A percentile compares a stretch with the other conserved stretches of the same genome.
Conservation (phyloP, 2,113 vertebrate species). For the Limnothrissa miodon region DNA sequence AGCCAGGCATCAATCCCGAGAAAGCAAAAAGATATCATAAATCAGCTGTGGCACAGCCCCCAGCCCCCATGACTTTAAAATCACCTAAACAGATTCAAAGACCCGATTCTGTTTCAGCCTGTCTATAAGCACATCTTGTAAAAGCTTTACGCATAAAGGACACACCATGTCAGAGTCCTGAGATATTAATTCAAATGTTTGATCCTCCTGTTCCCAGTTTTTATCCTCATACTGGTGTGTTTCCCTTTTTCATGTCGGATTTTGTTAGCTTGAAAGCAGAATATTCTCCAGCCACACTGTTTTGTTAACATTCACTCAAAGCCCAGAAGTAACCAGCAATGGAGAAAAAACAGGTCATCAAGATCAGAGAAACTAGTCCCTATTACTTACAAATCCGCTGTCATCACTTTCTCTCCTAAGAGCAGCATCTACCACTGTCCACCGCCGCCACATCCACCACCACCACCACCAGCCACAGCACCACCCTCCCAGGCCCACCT, state of each 20-base stretch:
- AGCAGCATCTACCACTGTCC: not conserved
- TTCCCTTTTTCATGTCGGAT: not conserved
- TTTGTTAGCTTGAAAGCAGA: not conserved
- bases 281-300: not conserved
- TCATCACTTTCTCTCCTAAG: conserved; percentile 6
- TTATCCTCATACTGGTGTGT: not conserved
- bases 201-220: not conserved
- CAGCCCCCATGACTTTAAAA: conserved; percentile 70
- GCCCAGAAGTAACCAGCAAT: not conserved
- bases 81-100: conserved; percentile 78
- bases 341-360: not conserved
- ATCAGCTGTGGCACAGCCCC: conserved; percentile 69
- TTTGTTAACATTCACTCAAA: not conserved
- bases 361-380: not conserved
- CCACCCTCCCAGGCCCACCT: not conserved
- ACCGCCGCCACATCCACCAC: not conserved
- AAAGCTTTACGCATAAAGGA: conserved; percentile 69
- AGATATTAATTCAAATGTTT: not conserved
- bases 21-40: conserved; percentile 72
- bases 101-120: conserved; percentile 67
- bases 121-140: conserved; percentile 74
- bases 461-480: not conserved
- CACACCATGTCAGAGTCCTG: conserved; percentile 43
- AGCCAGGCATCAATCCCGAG: conserved; percentile 76
- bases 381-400: not conserved